These are phyloP conservation scores for Empidonax traillii DNA, from an alignment of 2,113 vertebrate species.

Conservation along the genomic window DNA sequence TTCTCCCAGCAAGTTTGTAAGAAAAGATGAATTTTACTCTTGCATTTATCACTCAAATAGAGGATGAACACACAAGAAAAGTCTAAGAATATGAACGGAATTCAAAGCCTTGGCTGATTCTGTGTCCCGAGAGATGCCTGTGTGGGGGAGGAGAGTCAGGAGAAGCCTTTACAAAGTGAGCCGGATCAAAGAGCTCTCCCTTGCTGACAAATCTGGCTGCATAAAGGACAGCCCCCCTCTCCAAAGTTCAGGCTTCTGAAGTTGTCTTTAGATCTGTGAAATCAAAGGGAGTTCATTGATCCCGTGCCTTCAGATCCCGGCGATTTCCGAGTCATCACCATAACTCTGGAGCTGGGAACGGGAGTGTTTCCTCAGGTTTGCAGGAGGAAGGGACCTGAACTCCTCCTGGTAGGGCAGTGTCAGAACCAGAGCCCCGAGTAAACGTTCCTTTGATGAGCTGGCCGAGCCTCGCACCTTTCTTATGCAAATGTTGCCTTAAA, in stretches of 20 bases:
- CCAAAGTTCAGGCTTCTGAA: constrained; percentile 22
- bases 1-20: not conserved
- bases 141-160: not conserved
- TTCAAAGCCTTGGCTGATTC: not conserved
- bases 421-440: not conserved
- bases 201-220: constrained; percentile 29
- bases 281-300: constrained; percentile 43
- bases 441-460: not conserved
- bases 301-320: constrained; percentile 8
- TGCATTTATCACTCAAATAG: not conserved
- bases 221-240: not conserved
- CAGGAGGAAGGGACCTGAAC: not conserved
- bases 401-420: fast-evolving
- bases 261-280: constrained; percentile 27
- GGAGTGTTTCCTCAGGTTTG: not conserved
- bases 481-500: not conserved
- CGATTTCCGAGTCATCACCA: not conserved
- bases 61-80: not conserved
- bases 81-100: not conserved
- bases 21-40: not conserved
- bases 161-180: not conserved
- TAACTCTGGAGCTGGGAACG: not conserved
- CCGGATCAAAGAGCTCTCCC: constrained; percentile 28
- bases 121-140: not conserved
- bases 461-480: not conserved